These are phyloP conservation scores for Terrapene triunguis DNA, from an alignment of 2,113 vertebrate species.

Conservation along the genomic window DNA sequence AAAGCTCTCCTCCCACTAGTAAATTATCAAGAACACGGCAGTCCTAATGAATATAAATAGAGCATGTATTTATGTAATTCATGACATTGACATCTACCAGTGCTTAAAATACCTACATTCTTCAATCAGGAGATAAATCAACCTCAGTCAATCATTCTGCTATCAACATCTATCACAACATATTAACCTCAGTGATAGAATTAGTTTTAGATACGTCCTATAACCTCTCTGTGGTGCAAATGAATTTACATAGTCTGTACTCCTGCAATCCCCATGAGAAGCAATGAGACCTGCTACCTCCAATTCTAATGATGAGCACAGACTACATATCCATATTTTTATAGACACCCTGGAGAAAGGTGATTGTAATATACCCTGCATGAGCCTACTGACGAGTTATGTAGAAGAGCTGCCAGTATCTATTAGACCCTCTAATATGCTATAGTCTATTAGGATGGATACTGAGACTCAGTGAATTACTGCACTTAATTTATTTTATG, in stretches of 20 bases:
- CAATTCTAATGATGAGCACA: constrained; percentile 35
- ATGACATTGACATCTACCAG: background rate
- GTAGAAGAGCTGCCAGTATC: constrained; percentile 11
- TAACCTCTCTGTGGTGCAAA: constrained; percentile 45
- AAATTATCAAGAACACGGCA: background rate
- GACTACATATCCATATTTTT: background rate
- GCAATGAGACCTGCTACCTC: constrained; percentile 18
- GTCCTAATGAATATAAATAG: background rate
- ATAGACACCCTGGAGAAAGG: constrained; percentile 60
- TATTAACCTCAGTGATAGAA: constrained; percentile 3
- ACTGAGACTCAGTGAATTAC: constrained; percentile 14
- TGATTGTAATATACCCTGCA: constrained; percentile 23
- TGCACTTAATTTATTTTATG: background rate
- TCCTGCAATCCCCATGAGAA: constrained; percentile 10
- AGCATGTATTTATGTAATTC: background rate
- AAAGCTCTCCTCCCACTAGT: background rate
- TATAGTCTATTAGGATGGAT: constrained; percentile 12
- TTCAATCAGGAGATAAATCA: constrained; percentile 36
- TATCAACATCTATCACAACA: constrained; percentile 21
- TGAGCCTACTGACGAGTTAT: constrained; percentile 59
- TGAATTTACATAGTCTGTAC: constrained; percentile 25
- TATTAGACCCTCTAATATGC: constrained; percentile 37
- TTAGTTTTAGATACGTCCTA: background rate
- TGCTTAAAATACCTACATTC: background rate
- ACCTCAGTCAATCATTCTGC: constrained; percentile 44